Base-by-base conservation (phyloP, 2,797 vertebrate species). In the Hypotaenidia philippensis region DNA sequence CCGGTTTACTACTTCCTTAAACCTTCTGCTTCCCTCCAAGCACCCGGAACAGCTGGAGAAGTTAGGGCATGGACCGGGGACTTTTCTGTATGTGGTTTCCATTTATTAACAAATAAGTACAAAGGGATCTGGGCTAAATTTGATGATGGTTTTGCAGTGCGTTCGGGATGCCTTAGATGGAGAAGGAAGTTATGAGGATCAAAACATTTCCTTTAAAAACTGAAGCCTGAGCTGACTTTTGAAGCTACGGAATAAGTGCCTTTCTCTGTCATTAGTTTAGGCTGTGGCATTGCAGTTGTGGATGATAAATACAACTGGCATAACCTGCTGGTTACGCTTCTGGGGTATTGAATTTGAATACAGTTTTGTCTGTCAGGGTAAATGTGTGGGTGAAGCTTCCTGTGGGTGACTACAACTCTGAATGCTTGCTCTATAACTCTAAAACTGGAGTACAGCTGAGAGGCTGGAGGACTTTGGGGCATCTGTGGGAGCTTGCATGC, bases 261-360 rank as follows among this genome's bases (percentile, higher is more conserved):
- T 70, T 94, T 85, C 76, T 75, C 50, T 34, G 41, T 71, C 53
- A 56, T 75, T 78, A 68, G 53, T 75, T 94, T 77, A 78, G 83
- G 61, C 89, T 94, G 69, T 75, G 61, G 65, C 56, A 66, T 91
- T 34, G 47, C 52, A 77, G 68, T 49, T 82, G 75, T 74, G 50
- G 45, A 80, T 87, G 83, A 68, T 93, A 94, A 94, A 78, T 81
- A 61, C 61, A 86, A 63, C 85, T 79, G 90, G 74, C 55, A 52
- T 78, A 91, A 94, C 87, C 91, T 83, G 83, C 80, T 97, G 88
- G 87, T 91, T 90, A 38, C 69, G 74, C 50, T 94, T 86, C 74
- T 88, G 80, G 76, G 66, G 44, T 93, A 83, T 71, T 90, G 57
- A 65, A 83, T 91, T 91, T 88, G 75, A 81, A 56, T 66, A 40